Evolutionary conservation across 2,888 invertebrate species (phyloP).

Genomic region (Diaprepes abbreviatus): DNA sequence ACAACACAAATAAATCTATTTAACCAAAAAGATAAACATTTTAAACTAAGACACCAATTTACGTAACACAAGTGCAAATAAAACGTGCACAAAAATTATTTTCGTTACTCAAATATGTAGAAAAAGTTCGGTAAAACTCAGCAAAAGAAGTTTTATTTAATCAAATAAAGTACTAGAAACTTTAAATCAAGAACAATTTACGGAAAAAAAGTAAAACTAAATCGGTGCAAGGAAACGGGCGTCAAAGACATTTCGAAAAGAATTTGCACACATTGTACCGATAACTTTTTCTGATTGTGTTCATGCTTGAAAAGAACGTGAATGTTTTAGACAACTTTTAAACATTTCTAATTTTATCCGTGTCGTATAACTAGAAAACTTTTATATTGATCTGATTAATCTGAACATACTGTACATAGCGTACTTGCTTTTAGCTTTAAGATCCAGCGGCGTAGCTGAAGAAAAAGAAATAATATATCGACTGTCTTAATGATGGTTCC

Average conservation of each 20-base stretch:
- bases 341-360: constrained; percentile 36
- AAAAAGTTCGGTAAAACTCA: no score
- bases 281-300: constrained; percentile 27
- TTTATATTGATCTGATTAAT: constrained; percentile 28
- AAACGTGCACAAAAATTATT: no score
- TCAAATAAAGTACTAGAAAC: neutral
- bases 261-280: constrained; percentile 30
- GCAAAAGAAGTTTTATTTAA: constrained; percentile 1
- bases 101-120: no score
- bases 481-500: no score
- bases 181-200: constrained; percentile 20
- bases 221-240: constrained; percentile 8
- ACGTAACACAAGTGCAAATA: no score
- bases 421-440: no score
- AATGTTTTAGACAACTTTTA: constrained; percentile 36
- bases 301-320: constrained; percentile 22
- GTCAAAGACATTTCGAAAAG: constrained; percentile 29
- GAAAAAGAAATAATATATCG: no score
- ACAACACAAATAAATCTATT: no score
- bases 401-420: neutral
- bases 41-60: no score
- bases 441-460: no score
- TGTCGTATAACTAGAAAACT: constrained; percentile 30
- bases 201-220: neutral
- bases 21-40: no score